A percentile compares a stretch with the other conserved stretches of the same genome.
phyloP scores from a whole-genome alignment of 2,888 invertebrate species.

The Melinopterus prodromus region DNA sequence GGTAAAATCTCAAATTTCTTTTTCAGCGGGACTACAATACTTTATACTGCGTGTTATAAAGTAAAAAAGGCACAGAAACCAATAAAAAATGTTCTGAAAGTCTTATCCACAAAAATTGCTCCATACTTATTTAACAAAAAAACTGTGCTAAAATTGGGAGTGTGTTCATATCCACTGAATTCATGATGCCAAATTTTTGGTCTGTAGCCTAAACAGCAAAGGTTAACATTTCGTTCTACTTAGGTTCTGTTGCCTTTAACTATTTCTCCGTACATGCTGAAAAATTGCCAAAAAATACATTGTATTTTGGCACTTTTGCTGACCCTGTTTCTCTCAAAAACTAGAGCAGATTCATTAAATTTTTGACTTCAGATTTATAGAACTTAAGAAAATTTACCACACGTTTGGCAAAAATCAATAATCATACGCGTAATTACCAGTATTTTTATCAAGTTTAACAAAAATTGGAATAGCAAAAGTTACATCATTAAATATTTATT shows the following conservation, averaged over 20 bases:
- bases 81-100: too few species aligned
- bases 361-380: background rate
- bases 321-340: background rate
- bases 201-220: background rate
- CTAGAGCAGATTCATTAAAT: slow-evolving; percentile 6
- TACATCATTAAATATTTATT: too few species aligned
- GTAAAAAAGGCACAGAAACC: too few species aligned
- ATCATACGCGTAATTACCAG: too few species aligned
- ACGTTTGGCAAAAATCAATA: too few species aligned
- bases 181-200: background rate
- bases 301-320: background rate
- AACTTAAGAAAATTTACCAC: background rate
- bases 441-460: too few species aligned
- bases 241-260: background rate
- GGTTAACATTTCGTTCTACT: background rate
- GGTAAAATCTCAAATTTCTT: too few species aligned
- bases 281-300: background rate
- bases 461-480: too few species aligned
- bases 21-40: too few species aligned
- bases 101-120: too few species aligned
- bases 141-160: background rate
- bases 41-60: too few species aligned
- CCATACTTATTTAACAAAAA: background rate
- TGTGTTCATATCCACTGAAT: background rate
- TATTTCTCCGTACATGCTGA: background rate